Base-by-base conservation (phyloP, 2,888 invertebrate genomes). In the Scaptomyza tumidula region DNA sequence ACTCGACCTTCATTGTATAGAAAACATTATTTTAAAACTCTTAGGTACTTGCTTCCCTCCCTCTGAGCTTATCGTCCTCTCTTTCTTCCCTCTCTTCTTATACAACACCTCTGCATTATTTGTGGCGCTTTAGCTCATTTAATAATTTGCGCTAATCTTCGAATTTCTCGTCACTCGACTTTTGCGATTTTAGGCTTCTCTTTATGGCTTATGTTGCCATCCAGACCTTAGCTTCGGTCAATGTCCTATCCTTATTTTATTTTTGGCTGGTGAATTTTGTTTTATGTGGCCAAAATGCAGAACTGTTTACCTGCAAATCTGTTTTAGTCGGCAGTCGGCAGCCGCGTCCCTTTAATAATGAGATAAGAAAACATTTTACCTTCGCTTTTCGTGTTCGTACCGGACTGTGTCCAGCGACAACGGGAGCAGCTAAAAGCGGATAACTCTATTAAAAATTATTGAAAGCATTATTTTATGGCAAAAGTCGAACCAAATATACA, bases 361-460 rank as follows among this genome's bases (percentile, higher is more conserved):
- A 72, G 88, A 85, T 85, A 85, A 80, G 80, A 69, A 62, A 78
- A 78, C 75, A 78, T 79, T 88, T 85, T 68, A 61, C 70, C 71
- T 71, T 52, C 52, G 31, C 35, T 46, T 72, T 49, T n/a, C n/a
- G n/a, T n/a, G 11, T 5, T 33, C 14, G 45, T 14, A 5, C 29
- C 46, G 19, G 33, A 62, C 45, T 39, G n/a, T 35, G 37, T 4
- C 10, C 52, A 48, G 39, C 44, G 62, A 59, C 60, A 69, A 64
- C 71, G 44, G 60, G 64, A 66, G 65, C 57, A 53, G 50, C 49
- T 55, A 53, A 58, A 60, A 16, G 37, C 29, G 69, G 70, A 88
- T 75, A 78, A 83, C 88, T 86, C 86, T 86, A 86, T 86, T 83
- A 80, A 72, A 78, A 62, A 70, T 65, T 62, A 78, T 74, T 74